These are phyloP conservation scores for Timema podura DNA, from an alignment of 2,888 invertebrate species.

Conservation along the genomic window DNA sequence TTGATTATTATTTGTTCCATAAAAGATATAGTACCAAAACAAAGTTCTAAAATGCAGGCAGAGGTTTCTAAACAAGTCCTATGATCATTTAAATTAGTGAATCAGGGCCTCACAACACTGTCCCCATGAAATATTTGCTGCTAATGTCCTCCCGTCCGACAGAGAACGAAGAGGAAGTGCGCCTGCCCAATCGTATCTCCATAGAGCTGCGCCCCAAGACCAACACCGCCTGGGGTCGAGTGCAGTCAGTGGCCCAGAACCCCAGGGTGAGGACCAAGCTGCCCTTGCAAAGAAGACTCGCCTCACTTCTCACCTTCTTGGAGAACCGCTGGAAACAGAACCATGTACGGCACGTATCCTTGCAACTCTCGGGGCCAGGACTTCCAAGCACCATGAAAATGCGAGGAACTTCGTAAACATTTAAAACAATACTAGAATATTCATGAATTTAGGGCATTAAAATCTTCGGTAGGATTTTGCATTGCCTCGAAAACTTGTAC, in stretches of 20 bases:
- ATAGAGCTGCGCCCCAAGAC: constrained; percentile 73
- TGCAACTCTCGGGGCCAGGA: constrained; percentile 35
- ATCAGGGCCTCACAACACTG: no score
- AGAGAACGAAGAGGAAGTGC: constrained; percentile 58
- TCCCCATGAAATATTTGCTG: no score
- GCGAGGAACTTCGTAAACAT: no score
- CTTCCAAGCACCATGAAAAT: neutral
- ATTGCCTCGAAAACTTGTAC: no score
- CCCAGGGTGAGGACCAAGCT: constrained; percentile 73
- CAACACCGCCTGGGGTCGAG: constrained; percentile 75
- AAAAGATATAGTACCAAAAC: no score
- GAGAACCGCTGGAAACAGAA: constrained; percentile 70
- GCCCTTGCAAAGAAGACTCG: constrained; percentile 69
- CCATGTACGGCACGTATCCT: constrained; percentile 57
- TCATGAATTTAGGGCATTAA: no score
- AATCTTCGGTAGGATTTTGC: no score
- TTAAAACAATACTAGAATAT: no score
- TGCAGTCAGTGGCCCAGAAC: constrained; percentile 85
- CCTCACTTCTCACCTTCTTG: constrained; percentile 66
- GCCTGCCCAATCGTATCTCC: constrained; percentile 71
- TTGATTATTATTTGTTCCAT: no score
- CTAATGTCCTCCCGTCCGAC: neutral
- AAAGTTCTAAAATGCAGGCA: no score
- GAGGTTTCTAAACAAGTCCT: no score
- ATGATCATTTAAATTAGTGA: no score